phyloP scores from a whole-genome alignment of 2,888 invertebrate species.

The Leptinotarsa tumamoca region DNA sequence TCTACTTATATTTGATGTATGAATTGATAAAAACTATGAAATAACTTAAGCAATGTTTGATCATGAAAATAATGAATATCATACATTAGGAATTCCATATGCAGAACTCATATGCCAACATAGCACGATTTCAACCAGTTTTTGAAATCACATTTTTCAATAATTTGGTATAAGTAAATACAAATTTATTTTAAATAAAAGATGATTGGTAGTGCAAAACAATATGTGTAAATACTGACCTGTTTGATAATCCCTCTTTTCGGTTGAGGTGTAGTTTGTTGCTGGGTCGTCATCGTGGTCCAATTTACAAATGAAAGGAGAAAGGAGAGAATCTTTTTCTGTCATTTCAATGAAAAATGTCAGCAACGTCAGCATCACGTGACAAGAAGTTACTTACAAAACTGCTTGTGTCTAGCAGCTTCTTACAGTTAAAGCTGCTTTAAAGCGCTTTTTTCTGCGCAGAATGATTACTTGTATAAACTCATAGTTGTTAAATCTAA shows the following conservation, averaged over 20 bases:
- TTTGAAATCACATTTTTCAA: not conserved
- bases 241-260: conserved; percentile 74
- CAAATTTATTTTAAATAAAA: not conserved
- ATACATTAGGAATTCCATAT: conserved; percentile 29
- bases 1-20: too few species aligned
- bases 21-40: too few species aligned
- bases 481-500: too few species aligned
- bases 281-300: conserved; percentile 49
- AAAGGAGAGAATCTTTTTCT: conserved; percentile 38
- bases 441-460: too few species aligned
- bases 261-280: conserved; percentile 58
- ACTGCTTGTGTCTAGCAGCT: too few species aligned
- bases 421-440: too few species aligned
- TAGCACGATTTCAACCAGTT: conserved; percentile 50
- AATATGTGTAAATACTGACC: conserved; percentile 63
- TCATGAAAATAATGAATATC: not conserved
- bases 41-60: not conserved
- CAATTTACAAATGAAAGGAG: conserved; percentile 39
- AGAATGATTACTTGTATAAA: too few species aligned
- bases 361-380: conserved; percentile 45
- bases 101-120: conserved; percentile 58
- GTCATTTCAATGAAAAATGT: conserved; percentile 26
- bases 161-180: not conserved
- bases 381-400: conserved; percentile 16
- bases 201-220: not conserved